phyloP scores from a whole-genome alignment of 2,113 vertebrate species.

The Leptobrachium leishanense region DNA sequence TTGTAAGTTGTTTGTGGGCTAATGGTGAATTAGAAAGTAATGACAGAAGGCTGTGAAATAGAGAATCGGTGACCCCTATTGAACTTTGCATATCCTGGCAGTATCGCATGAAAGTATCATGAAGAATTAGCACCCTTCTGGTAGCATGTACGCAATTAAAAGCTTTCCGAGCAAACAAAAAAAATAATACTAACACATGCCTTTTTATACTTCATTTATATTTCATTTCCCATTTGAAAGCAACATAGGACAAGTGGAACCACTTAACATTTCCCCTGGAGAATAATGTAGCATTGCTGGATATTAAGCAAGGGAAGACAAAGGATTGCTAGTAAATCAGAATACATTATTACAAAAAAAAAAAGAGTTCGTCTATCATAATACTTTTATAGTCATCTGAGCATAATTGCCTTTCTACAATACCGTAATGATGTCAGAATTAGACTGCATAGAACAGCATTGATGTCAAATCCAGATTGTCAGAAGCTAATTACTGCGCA shows the following conservation, averaged over 20 bases:
- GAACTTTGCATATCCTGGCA: not conserved
- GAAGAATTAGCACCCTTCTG: not conserved
- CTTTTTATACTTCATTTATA: constrained; percentile 1
- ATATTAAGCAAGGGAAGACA: not conserved
- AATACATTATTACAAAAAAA: not conserved
- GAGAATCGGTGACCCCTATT: constrained; percentile 13
- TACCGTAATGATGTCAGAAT: not conserved
- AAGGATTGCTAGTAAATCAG: not conserved
- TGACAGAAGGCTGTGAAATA: constrained; percentile 19
- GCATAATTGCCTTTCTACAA: not conserved
- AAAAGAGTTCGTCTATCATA: not conserved
- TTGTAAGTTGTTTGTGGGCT: not conserved
- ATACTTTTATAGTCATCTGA: not conserved
- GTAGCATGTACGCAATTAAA: constrained; percentile 15
- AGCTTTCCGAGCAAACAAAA: not conserved
- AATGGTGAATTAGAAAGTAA: not conserved
- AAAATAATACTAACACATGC: not conserved
- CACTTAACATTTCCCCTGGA: not conserved
- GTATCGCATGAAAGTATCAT: not conserved
- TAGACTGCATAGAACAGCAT: not conserved
- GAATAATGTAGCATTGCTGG: not conserved
- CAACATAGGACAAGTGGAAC: not conserved
- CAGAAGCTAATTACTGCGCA: too few relatives aligned
- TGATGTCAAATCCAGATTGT: too few relatives aligned
- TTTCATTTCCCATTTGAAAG: constrained; percentile 1